phyloP scores from a whole-genome alignment of 1,140 invertebrate genomes.

The Drosophila miranda region DNA sequence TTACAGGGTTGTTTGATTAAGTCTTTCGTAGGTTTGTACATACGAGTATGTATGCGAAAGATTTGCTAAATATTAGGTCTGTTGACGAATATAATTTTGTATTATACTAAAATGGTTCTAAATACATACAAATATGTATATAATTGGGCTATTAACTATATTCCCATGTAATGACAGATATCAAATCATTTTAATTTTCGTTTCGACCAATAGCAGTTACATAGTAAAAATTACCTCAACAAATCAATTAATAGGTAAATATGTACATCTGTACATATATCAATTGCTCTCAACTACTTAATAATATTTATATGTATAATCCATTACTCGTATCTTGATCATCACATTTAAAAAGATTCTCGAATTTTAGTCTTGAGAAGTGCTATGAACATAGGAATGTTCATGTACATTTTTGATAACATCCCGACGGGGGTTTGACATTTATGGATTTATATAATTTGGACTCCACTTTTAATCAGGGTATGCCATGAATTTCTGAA shows the following conservation, averaged over 20 bases:
- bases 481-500: neutral
- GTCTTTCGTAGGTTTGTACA: constrained; percentile 12
- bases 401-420: neutral
- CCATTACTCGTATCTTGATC: too few relatives aligned
- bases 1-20: constrained; percentile 14
- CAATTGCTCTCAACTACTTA: too few relatives aligned
- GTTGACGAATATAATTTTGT: too few relatives aligned
- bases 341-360: too few relatives aligned
- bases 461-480: constrained; percentile 30
- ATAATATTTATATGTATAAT: too few relatives aligned
- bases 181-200: too few relatives aligned
- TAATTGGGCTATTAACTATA: neutral
- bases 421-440: constrained; percentile 10
- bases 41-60: neutral
- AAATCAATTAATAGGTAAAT: too few relatives aligned
- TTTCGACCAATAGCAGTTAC: too few relatives aligned
- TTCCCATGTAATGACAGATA: neutral
- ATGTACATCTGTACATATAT: too few relatives aligned
- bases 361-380: too few relatives aligned
- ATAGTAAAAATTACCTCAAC: too few relatives aligned
- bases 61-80: neutral
- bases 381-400: too few relatives aligned
- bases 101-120: neutral
- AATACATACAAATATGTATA: neutral
- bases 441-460: constrained; percentile 21